Base-by-base conservation (phyloP, 2,888 invertebrate genomes). In the Lycaena phlaeas region DNA sequence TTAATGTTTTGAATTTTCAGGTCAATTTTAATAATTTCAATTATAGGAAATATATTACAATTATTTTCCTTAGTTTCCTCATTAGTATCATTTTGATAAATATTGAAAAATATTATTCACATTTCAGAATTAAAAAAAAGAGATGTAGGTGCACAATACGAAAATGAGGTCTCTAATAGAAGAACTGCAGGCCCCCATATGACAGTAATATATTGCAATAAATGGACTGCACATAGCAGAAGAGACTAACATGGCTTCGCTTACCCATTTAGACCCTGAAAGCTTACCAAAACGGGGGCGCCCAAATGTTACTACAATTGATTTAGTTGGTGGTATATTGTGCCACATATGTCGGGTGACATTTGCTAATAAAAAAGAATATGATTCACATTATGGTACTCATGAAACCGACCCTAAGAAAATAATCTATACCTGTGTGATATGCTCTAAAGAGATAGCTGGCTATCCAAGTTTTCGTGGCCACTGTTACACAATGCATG, bases 401-500 rank as follows among this genome's bases (percentile, higher is more conserved):
- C 77, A 79, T 46, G 75, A 82, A 4, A 49, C 53, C 17, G 58
- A 56, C 14, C 53, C 44, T 5, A 48, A 54, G 10, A 63, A 64
- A 2, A 68, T 76, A 28, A 67, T 84, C 12, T 88, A 88, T 61
- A 87, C 87, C 4, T 88, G 88, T 58, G 84, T 87, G 4, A 75
- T 76, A 45, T 88, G 88, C 58, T 72, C 71, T 51, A 86, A 85
- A 52, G 79, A 86, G 45, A 75, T 86, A 45, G 64, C 71, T 25
- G 79, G 79, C 40, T 88, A 88, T 59, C 76, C 85, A 2, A 86
- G 84, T 42, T 88, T 88, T 64, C 73, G 87, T 40, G 87, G 86
- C 17, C 88, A 88, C 62, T 88, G 88, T 64, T 88, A 88, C 58
- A 59, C 60, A 36, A 64, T 67, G 7, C 88, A 88, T 59, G 85